Evolutionary conservation across 2,113 vertebrate species (phyloP), one percentile per base, ranked within the genome.

Genomic region (Protomyctophum bolini): DNA sequence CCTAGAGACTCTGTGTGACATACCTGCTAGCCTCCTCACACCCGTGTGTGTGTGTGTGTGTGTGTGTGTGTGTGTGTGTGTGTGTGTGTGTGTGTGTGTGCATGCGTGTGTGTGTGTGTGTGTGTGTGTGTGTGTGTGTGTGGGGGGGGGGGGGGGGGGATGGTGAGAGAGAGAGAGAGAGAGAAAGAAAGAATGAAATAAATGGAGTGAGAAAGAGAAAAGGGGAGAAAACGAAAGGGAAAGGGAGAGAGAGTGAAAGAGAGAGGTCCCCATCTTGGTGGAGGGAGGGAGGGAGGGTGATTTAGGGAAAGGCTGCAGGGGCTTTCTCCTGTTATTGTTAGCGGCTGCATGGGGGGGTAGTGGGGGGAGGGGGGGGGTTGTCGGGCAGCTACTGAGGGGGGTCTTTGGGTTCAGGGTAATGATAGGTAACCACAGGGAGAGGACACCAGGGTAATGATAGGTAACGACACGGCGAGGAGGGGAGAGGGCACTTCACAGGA

Each of bases 391-490:
- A 60, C 8, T 21, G 15, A 7, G 14, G 69, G 67, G 57, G 76
- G 77, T 58, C 76, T 75, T 66, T 66, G 80, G 73, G 81, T 83
- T 88, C 56, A 58, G 80, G 75, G 76, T 91, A 90, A 90, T 88
- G 79, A 86, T 76, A 87, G 83, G 86, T 92, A 92, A 92, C 91
- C 78, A 91, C 8, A 68, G 88, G 4, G 54, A 5, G n/a, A 8
- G n/a, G 54, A 15, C 54, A 14, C 7, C 47, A 6, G 63, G 63
- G 48, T 46, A 68, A 15, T 66, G 14, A 66, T n/a, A 41, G 33
- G 33, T 41, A 41, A 41, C 33, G 1, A 41, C 33, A 41, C 21
- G 21, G 21, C 2, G 21, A 21, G 21, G 21, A 21, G 85, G 66
- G 72, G 77, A 46, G 59, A 80, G 85, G 88, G 83, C 85, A 86